These are phyloP conservation scores for Morbakka virulenta DNA, from an alignment of 30 jellyfish, hydroid and myxozoan genomes.

Conservation along the genomic window DNA sequence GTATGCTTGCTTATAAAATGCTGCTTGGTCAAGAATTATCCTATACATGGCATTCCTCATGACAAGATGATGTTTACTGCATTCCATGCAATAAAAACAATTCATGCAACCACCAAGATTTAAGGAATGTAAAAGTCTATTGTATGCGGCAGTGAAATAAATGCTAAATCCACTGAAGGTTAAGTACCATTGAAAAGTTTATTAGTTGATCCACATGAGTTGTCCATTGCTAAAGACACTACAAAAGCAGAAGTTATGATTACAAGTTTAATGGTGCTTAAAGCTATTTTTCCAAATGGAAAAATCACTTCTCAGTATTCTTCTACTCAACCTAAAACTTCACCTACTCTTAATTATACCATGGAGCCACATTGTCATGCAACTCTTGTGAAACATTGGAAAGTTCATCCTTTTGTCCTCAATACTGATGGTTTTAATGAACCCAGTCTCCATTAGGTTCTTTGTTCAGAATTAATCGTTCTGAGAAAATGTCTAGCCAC, in stretches of 20 bases:
- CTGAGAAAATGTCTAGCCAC: slow-evolving; percentile 18
- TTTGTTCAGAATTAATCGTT: slow-evolving; percentile 42
- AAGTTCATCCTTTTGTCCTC: slow-evolving; percentile 30
- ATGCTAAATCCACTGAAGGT: not conserved
- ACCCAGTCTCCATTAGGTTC: slow-evolving; percentile 48
- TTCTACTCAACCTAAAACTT: slow-evolving; percentile 45
- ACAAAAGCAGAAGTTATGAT: slow-evolving; percentile 57
- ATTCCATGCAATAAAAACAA: slow-evolving; percentile 55
- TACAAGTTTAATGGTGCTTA: slow-evolving; percentile 55
- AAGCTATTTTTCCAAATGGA: slow-evolving; percentile 53
- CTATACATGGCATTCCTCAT: slow-evolving; percentile 17
- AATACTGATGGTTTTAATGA: slow-evolving; percentile 75
- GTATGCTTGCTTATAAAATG: no score
- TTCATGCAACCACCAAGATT: slow-evolving; percentile 65
- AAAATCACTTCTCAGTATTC: no score
- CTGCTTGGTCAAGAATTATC: no score
- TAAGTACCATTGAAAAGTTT: slow-evolving; percentile 18
- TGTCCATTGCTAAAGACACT: no score
- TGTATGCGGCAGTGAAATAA: slow-evolving; percentile 19
- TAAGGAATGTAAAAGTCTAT: slow-evolving; percentile 54
- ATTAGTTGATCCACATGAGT: no score
- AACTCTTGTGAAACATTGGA: slow-evolving; percentile 24
- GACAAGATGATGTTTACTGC: slow-evolving; percentile 41
- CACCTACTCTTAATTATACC: slow-evolving; percentile 32
- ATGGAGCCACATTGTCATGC: slow-evolving; percentile 28